Conservation (phyloP, 1,140 invertebrate genomes). For the Brachionus rubens region DNA sequence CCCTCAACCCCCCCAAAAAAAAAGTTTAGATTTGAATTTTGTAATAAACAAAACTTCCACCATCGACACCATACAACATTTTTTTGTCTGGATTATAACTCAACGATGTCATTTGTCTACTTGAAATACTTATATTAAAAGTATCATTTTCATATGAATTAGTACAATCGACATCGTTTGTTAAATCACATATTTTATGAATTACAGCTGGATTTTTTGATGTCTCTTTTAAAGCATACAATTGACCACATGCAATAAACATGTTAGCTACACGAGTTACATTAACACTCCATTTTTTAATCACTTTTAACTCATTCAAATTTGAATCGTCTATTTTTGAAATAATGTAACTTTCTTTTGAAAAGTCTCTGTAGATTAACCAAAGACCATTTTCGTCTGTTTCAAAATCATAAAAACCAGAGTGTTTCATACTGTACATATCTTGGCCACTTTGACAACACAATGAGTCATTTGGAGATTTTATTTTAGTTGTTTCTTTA, state of each 20-base stretch:
- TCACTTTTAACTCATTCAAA: slow-evolving; percentile 14
- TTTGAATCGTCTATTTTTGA: slow-evolving; percentile 16
- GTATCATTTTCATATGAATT: background rate
- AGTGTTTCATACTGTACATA: background rate
- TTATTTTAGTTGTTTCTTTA: background rate
- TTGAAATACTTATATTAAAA: slow-evolving; percentile 16
- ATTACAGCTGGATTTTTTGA: background rate
- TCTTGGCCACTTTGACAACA: background rate
- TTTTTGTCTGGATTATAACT: background rate
- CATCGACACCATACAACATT: background rate
- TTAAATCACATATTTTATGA: slow-evolving; percentile 30
- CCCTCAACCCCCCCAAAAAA: too few species aligned
- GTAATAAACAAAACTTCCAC: slow-evolving; percentile 39
- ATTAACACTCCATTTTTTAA: background rate
- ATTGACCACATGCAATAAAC: slow-evolving; percentile 37
- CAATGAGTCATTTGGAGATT: background rate
- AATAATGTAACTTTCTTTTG: background rate
- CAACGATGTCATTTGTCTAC: slow-evolving; percentile 27
- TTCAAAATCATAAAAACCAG: slow-evolving; percentile 76
- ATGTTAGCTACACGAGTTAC: background rate
- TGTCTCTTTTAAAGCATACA: slow-evolving; percentile 8
- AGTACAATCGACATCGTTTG: background rate
- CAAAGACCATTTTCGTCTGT: slow-evolving; percentile 79
- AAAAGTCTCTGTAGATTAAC: slow-evolving; percentile 63
- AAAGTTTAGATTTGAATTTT: background rate